These are phyloP conservation scores for Petrocephalus sullivani DNA, from an alignment of 2,797 vertebrate species.

Conservation along the genomic window DNA sequence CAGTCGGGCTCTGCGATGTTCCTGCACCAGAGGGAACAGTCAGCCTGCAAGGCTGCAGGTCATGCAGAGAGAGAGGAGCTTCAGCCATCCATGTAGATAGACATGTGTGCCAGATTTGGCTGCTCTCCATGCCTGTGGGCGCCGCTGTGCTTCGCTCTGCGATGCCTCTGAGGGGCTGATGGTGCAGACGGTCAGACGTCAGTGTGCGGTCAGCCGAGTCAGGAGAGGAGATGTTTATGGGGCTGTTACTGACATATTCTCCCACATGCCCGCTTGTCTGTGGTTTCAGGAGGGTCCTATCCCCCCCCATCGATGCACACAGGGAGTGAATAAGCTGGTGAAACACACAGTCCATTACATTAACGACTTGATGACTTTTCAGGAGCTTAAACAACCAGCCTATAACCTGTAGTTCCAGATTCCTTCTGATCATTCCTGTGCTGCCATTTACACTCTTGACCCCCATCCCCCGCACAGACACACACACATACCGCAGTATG, in stretches of 20 bases:
- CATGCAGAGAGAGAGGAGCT: background rate
- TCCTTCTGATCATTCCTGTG: background rate
- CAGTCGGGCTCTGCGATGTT: background rate
- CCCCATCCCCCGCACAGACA: background rate
- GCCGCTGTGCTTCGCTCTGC: background rate
- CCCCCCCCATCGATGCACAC: background rate
- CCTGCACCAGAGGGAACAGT: background rate
- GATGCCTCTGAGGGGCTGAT: background rate
- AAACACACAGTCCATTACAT: background rate
- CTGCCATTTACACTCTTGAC: conserved; percentile 10
- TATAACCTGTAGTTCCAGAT: background rate
- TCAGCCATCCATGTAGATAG: background rate
- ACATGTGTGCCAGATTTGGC: background rate
- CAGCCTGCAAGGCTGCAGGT: background rate
- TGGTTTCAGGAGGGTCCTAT: too few relatives aligned
- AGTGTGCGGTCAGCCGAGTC: background rate
- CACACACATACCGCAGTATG: background rate
- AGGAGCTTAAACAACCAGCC: background rate
- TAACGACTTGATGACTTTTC: background rate
- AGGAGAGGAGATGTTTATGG: background rate
- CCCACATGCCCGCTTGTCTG: background rate
- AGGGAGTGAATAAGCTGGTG: conserved; percentile 4
- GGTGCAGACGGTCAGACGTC: background rate
- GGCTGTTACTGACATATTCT: background rate
- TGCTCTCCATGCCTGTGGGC: background rate